Base-by-base conservation (phyloP, 2,888 invertebrate species). In the Raillietiella orientalis region DNA sequence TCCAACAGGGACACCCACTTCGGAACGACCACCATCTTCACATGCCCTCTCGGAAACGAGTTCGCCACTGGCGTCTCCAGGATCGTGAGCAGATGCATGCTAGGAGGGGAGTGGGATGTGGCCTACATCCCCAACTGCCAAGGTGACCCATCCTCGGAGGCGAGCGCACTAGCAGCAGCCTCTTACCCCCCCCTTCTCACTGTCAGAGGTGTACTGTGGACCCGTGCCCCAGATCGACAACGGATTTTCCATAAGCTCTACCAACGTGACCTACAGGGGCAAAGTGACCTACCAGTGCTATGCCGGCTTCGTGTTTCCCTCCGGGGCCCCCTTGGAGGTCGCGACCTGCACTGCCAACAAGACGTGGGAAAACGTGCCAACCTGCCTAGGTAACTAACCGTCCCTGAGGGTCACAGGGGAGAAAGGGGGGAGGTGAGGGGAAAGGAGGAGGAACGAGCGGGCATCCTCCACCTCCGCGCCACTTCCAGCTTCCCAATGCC, bases 141-240 rank as follows among this genome's bases (percentile, higher is more conserved):
- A 60, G 77, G 77, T 62, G 47, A 39, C 37, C 14, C n/a, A 16
- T 10, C 5, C 2, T 19, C n/a, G 8, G 19, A 19, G 19, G 6
- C 19, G 6, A 19, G n/a, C n/a, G 6, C n/a, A 8, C 19, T 19
- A 8, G 6, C 6, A 19, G 19, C 6, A 19, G 6, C 8, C 19
- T 19, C 8, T 19, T 19, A 8, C 19, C 8, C 19, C n/a, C n/a
- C n/a, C 19, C 19, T 8, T 19, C n/a, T 19, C n/a, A n/a, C n/a
- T n/a, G n/a, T 26, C 52, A 64, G 65, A 63, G 58, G 77, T 77
- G 13, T 90, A 87, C 45, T 90, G 90, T 46, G 84, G 84, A 28
- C 84, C 87, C 14, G 87, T 90, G 24, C 87, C 87, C 28, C 90
- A 90, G 56, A 90, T 90, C 33, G 77, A 82, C 41, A 90, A 87